Conservation (phyloP, 2,888 invertebrate genomes). For the Norana najaformis region DNA sequence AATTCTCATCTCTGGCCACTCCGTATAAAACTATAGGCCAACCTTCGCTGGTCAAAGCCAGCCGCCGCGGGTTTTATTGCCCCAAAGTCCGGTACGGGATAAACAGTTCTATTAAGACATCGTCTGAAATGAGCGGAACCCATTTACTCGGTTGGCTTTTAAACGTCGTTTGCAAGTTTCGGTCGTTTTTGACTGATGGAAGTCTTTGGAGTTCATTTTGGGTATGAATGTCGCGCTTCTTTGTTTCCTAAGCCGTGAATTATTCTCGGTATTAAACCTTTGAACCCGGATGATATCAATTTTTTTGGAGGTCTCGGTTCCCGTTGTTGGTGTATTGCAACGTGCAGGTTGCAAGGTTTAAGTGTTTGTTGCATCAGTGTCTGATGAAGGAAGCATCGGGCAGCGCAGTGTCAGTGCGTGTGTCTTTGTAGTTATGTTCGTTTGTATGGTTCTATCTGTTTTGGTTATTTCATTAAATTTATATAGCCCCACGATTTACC, state of each 20-base stretch:
- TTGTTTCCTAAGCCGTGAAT: not conserved
- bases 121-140: not conserved
- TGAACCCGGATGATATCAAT: not conserved
- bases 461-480: not conserved
- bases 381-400: not conserved
- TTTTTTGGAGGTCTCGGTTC: not conserved
- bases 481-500: not conserved
- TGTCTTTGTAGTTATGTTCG: not conserved
- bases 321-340: not conserved
- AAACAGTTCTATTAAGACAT: constrained; percentile 5
- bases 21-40: not conserved
- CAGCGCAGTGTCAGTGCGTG: not conserved
- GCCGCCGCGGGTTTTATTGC: constrained; percentile 5
- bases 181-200: not conserved
- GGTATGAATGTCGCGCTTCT: not conserved
- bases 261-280: not conserved
- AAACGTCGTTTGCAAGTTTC: not conserved
- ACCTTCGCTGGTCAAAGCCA: not conserved
- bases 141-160: not conserved
- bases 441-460: not conserved
- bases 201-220: not conserved
- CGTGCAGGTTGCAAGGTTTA: not conserved
- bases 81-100: not conserved
- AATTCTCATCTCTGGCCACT: not conserved
- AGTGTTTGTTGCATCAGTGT: not conserved